Conservation (phyloP, 2,797 vertebrate species). For the Echeneis naucrates region DNA sequence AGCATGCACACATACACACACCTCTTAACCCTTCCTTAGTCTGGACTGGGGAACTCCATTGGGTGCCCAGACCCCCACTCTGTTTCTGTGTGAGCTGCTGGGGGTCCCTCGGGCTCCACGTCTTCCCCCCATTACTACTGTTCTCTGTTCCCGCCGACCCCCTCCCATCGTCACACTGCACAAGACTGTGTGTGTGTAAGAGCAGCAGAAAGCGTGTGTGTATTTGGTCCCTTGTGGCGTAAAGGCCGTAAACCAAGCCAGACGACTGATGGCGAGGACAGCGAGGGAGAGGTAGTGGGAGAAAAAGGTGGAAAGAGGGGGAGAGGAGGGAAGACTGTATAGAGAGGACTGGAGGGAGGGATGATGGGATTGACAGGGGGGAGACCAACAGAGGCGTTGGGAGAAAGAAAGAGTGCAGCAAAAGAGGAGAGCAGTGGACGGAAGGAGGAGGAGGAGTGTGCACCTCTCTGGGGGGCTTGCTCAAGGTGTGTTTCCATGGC, state of each 20-base stretch:
- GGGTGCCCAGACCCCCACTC: conserved; percentile 44
- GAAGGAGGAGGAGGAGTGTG: conserved; percentile 88
- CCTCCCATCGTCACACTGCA: conserved; percentile 37
- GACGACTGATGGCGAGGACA: conserved; percentile 90
- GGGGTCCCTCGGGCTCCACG: conserved; percentile 67
- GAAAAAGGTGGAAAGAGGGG: conserved; percentile 47
- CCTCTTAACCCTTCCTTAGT: conserved; percentile 50
- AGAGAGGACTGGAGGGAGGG: conserved; percentile 69
- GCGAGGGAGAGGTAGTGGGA: conserved; percentile 81
- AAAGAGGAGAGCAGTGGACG: conserved; percentile 67
- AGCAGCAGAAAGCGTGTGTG: conserved; percentile 29
- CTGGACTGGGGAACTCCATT: conserved; percentile 36
- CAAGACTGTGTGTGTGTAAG: not conserved
- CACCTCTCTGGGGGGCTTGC: conserved; percentile 90
- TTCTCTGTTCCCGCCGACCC: conserved; percentile 79
- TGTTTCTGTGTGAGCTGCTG: conserved; percentile 69
- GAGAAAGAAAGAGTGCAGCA: conserved; percentile 82
- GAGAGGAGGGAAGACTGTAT: conserved; percentile 53
- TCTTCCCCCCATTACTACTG: conserved; percentile 80
- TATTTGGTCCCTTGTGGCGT: conserved; percentile 52
- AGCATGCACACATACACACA: conserved; percentile 34
- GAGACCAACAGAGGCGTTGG: conserved; percentile 85
- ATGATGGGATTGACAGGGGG: conserved; percentile 59
- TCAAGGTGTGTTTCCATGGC: conserved; percentile 98
- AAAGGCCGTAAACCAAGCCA: conserved; percentile 72